A percentile compares a stretch with the other conserved stretches of the same genome.
phyloP scores from a whole-genome alignment of 2,797 vertebrate genomes.

The Apogon talboti region DNA sequence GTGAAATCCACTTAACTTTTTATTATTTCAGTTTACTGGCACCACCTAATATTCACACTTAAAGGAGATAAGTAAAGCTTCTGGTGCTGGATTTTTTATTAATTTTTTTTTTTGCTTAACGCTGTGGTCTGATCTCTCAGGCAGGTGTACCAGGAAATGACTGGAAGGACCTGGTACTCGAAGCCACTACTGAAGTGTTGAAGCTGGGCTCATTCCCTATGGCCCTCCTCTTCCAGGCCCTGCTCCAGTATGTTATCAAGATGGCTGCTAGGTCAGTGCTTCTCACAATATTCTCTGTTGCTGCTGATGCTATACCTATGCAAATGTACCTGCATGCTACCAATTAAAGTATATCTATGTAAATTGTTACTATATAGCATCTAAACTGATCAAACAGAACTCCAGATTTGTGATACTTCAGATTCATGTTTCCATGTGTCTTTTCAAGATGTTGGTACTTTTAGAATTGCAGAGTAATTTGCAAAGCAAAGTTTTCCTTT shows the following conservation, averaged over 20 bases:
- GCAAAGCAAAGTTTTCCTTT: conserved; percentile 17
- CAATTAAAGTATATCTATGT: not conserved
- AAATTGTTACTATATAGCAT: not conserved
- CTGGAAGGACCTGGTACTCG: conserved; percentile 90
- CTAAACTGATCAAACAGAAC: conserved; percentile 2
- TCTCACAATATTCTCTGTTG: not conserved
- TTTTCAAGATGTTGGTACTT: conserved; percentile 22
- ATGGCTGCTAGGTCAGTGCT: conserved; percentile 87
- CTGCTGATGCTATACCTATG: not conserved
- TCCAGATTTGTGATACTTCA: conserved; percentile 7
- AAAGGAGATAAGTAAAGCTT: not conserved
- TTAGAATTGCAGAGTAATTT: conserved; percentile 15
- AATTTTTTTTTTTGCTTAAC: conserved; percentile 2
- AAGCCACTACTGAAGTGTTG: conserved; percentile 92
- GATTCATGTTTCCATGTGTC: conserved; percentile 24
- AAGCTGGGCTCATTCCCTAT: conserved; percentile 89
- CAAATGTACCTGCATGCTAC: conserved; percentile 1
- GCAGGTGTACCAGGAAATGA: conserved; percentile 84
- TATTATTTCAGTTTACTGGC: no score
- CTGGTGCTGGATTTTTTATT: not conserved
- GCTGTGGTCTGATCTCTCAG: conserved; percentile 71
- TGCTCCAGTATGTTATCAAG: conserved; percentile 91
- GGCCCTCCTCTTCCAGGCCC: conserved; percentile 90
- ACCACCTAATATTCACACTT: no score
- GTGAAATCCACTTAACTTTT: no score